These are phyloP conservation scores for Habropoda laboriosa DNA, from an alignment of 1,140 invertebrate species.

Conservation along the genomic window DNA sequence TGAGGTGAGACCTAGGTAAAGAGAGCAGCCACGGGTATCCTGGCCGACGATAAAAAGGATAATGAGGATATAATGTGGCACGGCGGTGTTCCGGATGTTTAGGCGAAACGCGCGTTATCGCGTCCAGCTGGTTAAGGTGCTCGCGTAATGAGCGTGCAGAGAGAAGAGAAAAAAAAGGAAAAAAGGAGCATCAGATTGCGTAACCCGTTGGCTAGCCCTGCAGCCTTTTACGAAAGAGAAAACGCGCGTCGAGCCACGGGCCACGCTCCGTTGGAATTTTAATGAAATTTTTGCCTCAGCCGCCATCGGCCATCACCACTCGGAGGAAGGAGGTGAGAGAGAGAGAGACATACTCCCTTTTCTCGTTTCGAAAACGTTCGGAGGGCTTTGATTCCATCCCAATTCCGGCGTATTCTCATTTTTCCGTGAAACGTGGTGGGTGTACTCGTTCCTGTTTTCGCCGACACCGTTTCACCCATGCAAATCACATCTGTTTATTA, in stretches of 20 bases:
- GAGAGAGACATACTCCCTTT: not conserved
- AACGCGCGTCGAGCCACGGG: not conserved
- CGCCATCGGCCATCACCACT: not conserved
- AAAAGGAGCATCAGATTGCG: constrained; percentile 21
- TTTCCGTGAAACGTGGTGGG: not conserved
- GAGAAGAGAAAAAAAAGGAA: not conserved
- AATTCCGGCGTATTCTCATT: too few relatives aligned
- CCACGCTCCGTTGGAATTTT: constrained; percentile 20
- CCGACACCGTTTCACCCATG: not conserved
- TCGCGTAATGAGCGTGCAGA: constrained; percentile 26
- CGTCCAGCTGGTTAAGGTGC: constrained; percentile 32
- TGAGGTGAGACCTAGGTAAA: constrained; percentile 17
- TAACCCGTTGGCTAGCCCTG: constrained; percentile 8
- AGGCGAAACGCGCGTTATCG: constrained; percentile 35
- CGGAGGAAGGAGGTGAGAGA: not conserved
- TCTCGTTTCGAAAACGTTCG: not conserved
- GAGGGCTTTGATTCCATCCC: not conserved
- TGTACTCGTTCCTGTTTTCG: not conserved
- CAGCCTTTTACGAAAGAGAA: not conserved
- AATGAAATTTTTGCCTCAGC: constrained; percentile 25
- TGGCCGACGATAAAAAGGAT: constrained; percentile 56
- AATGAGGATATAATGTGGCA: constrained; percentile 64
- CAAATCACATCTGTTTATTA: constrained; percentile 10
- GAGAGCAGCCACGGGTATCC: constrained; percentile 3
- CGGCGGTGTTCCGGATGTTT: constrained; percentile 39